Conservation (phyloP, 2,797 vertebrate genomes). For the Malacoraja senta region DNA sequence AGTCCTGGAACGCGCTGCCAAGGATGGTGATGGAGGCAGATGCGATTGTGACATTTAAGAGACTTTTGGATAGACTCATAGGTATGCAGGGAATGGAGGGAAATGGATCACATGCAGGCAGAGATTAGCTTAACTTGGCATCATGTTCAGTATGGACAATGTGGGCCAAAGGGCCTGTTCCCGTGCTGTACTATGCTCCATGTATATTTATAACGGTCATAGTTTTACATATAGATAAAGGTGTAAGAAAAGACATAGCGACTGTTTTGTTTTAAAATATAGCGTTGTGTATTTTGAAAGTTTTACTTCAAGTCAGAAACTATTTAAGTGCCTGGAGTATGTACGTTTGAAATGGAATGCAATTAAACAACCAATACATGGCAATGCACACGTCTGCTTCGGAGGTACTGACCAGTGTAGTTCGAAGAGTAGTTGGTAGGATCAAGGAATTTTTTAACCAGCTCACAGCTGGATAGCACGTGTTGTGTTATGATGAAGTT, state of each 20-base stretch:
- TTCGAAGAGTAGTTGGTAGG: conserved; percentile 88
- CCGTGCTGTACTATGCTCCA: too few species aligned
- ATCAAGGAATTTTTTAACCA: conserved; percentile 91
- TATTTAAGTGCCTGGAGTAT: neutral
- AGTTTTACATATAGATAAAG: neutral
- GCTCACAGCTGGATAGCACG: conserved; percentile 74
- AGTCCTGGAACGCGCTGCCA: too few species aligned
- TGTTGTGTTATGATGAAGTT: conserved; percentile 86
- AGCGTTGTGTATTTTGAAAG: neutral
- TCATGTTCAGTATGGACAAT: too few species aligned
- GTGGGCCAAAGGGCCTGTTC: too few species aligned
- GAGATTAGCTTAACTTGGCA: too few species aligned
- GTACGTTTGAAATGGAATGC: neutral
- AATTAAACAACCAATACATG: neutral
- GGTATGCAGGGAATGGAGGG: too few species aligned
- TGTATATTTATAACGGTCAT: neutral
- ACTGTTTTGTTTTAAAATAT: neutral
- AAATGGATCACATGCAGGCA: too few species aligned
- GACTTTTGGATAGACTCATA: too few species aligned
- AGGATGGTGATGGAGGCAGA: too few species aligned
- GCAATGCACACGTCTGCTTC: neutral
- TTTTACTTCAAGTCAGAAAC: neutral
- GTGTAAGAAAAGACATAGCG: neutral
- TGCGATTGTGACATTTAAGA: too few species aligned
- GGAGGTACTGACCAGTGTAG: conserved; percentile 76